These are phyloP conservation scores for Cheracebus regulus DNA, from an alignment of 2,797 vertebrate species.

Conservation along the genomic window DNA sequence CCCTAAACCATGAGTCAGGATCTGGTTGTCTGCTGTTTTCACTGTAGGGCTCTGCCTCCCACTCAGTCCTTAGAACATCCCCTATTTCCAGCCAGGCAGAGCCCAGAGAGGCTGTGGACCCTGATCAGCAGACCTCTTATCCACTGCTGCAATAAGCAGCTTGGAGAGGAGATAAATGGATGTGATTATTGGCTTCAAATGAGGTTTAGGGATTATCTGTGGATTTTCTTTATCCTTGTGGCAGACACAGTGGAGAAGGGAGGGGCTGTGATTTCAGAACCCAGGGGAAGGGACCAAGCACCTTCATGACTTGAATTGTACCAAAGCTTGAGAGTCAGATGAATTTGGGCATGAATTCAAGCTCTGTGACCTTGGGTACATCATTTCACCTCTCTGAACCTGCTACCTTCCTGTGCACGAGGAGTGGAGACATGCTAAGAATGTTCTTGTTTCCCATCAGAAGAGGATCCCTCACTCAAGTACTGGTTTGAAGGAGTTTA, in stretches of 20 bases:
- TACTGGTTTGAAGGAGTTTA: background rate
- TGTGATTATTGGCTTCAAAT: constrained; percentile 50
- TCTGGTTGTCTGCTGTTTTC: background rate
- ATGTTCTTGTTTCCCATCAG: background rate
- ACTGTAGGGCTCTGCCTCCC: background rate
- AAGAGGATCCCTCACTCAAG: background rate
- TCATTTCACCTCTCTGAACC: background rate
- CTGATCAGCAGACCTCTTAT: background rate
- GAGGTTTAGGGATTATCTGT: constrained; percentile 56
- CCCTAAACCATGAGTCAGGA: background rate
- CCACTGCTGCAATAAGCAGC: background rate
- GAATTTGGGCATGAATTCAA: background rate
- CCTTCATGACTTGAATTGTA: background rate
- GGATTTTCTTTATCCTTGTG: constrained; percentile 52
- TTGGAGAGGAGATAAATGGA: constrained; percentile 47
- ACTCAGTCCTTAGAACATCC: background rate
- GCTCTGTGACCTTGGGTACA: background rate
- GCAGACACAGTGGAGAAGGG: background rate
- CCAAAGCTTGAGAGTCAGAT: background rate
- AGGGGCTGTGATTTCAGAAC: constrained; percentile 31
- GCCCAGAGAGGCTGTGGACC: background rate
- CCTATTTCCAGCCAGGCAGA: background rate
- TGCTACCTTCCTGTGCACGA: background rate
- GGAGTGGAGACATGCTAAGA: background rate
- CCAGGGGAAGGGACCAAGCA: background rate